phyloP scores from a whole-genome alignment of 2,113 vertebrate species.

The Pandion haliaetus region DNA sequence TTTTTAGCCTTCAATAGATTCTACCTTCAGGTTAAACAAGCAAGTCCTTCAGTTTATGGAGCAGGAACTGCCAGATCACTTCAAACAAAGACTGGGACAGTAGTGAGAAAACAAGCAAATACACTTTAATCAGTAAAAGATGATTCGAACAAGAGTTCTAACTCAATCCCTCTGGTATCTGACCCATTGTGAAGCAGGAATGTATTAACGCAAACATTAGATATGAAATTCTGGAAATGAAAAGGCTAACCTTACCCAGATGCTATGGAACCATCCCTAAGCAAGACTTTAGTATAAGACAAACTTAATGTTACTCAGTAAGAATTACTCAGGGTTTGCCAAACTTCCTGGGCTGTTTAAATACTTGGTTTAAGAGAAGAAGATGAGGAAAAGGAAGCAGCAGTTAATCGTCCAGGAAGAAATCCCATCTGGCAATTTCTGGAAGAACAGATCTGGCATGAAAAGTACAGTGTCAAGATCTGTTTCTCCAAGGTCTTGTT shows the following conservation, averaged over 20 bases:
- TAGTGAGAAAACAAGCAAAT: neutral
- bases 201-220: neutral
- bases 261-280: neutral
- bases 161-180: neutral
- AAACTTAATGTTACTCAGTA: neutral
- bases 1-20: neutral
- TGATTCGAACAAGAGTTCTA: neutral
- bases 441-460: neutral
- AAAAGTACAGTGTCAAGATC: neutral
- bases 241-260: neutral
- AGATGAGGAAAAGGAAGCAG: neutral
- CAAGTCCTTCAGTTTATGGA: neutral
- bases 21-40: neutral
- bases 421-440: neutral
- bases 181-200: neutral
- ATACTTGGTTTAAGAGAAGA: neutral
- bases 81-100: neutral
- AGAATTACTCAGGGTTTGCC: neutral
- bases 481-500: neutral
- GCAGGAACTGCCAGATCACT: neutral
- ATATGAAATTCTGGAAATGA: neutral
- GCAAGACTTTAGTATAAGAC: neutral
- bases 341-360: neutral
- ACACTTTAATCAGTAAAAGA: neutral
- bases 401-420: neutral